phyloP scores from a whole-genome alignment of 2,888 invertebrate genomes.

The Globia sparganii region DNA sequence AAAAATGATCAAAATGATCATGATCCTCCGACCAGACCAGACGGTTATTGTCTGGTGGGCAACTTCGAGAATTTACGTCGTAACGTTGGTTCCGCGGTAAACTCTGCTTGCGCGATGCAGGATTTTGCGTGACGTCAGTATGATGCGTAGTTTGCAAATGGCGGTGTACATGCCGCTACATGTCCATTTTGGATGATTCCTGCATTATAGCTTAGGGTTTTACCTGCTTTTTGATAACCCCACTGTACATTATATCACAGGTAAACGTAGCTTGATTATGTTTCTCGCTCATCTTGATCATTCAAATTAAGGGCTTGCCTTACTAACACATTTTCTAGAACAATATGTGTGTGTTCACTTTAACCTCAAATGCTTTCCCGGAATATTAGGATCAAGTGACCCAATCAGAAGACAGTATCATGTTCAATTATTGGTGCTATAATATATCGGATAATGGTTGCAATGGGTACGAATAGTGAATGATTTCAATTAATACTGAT shows the following conservation, averaged over 20 bases:
- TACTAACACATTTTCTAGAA: constrained; percentile 6
- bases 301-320: background rate
- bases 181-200: background rate
- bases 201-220: background rate
- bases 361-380: constrained; percentile 11
- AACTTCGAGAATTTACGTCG: too few species aligned
- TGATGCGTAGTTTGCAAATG: too few species aligned
- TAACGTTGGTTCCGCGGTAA: too few species aligned
- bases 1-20: too few species aligned
- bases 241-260: background rate
- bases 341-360: constrained; percentile 11
- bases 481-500: constrained; percentile 19
- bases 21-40: too few species aligned
- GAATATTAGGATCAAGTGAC: constrained; percentile 16
- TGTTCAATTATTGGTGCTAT: constrained; percentile 5
- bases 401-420: constrained; percentile 10
- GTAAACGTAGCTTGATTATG: background rate
- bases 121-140: too few species aligned
- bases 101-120: too few species aligned
- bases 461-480: constrained; percentile 16
- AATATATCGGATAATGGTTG: constrained; percentile 15
- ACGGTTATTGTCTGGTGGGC: too few species aligned
- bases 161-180: too few species aligned
- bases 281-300: background rate
- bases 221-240: background rate